Evolutionary conservation across 1,140 invertebrate species (phyloP).

Genomic region (Atta colombica): DNA sequence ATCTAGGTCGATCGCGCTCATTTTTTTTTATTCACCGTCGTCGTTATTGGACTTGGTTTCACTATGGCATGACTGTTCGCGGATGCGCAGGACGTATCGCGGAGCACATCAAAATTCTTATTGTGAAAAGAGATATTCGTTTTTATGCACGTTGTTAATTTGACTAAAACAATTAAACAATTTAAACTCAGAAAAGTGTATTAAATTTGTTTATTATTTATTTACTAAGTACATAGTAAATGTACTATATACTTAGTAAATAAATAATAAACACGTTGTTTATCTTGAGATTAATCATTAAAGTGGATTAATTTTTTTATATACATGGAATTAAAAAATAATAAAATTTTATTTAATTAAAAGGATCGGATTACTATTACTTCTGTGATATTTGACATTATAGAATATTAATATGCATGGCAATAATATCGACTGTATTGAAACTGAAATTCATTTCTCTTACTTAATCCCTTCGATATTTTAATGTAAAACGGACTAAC

Average conservation of each 20-base stretch:
- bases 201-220: too few relatives aligned
- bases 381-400: too few relatives aligned
- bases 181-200: too few relatives aligned
- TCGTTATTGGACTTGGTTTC: conserved; percentile 36
- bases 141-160: background rate
- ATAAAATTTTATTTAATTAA: too few relatives aligned
- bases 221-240: too few relatives aligned
- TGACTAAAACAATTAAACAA: too few relatives aligned
- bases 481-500: background rate
- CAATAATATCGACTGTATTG: background rate
- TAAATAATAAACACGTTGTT: too few relatives aligned
- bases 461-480: background rate
- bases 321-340: too few relatives aligned
- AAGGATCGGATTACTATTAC: too few relatives aligned
- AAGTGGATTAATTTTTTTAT: too few relatives aligned
- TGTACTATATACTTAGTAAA: too few relatives aligned
- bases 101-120: conserved; percentile 26
- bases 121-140: conserved; percentile 13
- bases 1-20: conserved; percentile 67
- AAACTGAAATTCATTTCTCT: background rate
- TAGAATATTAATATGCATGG: background rate
- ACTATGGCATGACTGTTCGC: background rate
- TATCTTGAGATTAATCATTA: too few relatives aligned
- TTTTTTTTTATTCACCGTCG: conserved; percentile 56
- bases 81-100: background rate